Percentiles rank a stretch among this genome's conserved stretches.
phyloP scores from a whole-genome alignment of 2,113 vertebrate genomes.

The Serinus canaria region DNA sequence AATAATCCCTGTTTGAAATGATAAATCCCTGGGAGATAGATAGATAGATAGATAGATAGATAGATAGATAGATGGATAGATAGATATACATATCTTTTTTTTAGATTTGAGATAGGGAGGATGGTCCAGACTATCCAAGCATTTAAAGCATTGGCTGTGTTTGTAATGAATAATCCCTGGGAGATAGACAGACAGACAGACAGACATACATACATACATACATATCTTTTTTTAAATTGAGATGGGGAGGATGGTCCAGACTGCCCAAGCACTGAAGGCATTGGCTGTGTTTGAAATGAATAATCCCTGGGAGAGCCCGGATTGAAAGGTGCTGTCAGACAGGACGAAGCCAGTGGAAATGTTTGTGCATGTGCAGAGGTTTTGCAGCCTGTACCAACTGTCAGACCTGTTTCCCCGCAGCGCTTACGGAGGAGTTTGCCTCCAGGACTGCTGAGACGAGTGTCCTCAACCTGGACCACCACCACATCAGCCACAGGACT shows the following conservation, averaged over 20 bases:
- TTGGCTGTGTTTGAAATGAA: not conserved
- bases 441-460: slow-evolving; percentile 85
- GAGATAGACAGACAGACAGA: too few species aligned
- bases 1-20: too few species aligned
- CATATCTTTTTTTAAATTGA: not conserved
- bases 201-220: too few species aligned
- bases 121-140: too few species aligned
- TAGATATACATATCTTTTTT: too few species aligned
- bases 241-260: not conserved
- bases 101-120: too few species aligned
- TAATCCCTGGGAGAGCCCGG: not conserved
- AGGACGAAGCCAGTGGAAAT: not conserved
- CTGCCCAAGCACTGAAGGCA: not conserved
- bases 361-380: not conserved
- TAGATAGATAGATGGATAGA: too few species aligned
- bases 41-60: too few species aligned
- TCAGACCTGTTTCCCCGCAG: slow-evolving; percentile 59
- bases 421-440: slow-evolving; percentile 90
- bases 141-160: too few species aligned
- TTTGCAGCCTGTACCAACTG: not conserved
- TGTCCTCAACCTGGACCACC: slow-evolving; percentile 97
- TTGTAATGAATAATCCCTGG: too few species aligned
- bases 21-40: too few species aligned
- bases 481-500: slow-evolving; percentile 97
- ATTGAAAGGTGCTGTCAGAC: not conserved